Evolutionary conservation across 2,888 invertebrate species (phyloP).

Genomic region (Leistus spinibarbis): DNA sequence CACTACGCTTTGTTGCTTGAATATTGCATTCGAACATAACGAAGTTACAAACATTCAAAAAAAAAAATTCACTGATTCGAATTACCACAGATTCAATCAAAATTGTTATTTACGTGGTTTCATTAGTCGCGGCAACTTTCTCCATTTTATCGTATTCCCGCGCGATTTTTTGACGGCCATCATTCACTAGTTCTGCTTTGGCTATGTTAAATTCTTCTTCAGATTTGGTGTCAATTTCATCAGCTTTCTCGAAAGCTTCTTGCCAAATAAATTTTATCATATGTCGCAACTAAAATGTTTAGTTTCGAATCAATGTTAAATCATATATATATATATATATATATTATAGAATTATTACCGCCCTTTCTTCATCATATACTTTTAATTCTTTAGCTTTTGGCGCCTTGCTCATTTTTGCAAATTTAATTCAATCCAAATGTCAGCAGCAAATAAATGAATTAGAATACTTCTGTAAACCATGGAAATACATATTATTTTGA

Average conservation of each 20-base stretch:
- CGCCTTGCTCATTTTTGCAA: neutral
- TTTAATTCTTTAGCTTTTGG: neutral
- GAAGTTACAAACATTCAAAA: no score
- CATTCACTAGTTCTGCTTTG: slow-evolving; percentile 29
- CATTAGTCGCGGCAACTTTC: neutral
- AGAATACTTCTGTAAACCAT: neutral
- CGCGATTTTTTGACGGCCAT: slow-evolving; percentile 9
- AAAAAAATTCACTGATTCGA: no score
- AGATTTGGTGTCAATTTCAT: slow-evolving; percentile 33
- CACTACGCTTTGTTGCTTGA: no score
- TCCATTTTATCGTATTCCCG: slow-evolving; percentile 24
- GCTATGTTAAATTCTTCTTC: slow-evolving; percentile 38
- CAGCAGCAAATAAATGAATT: neutral
- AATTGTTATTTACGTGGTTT: neutral
- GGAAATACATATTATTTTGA: no score
- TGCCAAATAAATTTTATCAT: slow-evolving; percentile 41
- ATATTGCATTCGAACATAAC: no score
- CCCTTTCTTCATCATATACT: neutral
- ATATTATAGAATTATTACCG: neutral
- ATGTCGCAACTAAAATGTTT: slow-evolving; percentile 8
- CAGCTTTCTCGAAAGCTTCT: slow-evolving; percentile 39
- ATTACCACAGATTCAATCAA: no score
- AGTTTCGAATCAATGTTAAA: neutral
- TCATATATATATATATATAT: neutral
- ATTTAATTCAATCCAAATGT: neutral